Evolutionary conservation across 2,888 invertebrate species (phyloP).

Genomic region (Amiota mariae): DNA sequence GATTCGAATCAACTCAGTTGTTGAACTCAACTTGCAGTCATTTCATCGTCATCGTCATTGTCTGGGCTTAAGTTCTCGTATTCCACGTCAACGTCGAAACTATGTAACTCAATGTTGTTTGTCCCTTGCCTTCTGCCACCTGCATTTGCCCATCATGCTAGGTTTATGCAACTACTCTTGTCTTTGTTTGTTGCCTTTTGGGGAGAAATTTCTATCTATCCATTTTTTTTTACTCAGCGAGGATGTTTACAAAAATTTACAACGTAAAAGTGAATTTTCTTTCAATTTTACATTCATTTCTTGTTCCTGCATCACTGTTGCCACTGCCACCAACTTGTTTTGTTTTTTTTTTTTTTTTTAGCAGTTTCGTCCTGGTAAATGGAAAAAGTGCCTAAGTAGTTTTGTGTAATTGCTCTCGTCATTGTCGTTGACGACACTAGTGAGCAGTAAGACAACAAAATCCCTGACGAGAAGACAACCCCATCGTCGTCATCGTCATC

Average conservation of each 20-base stretch:
- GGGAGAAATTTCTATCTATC: constrained; percentile 8
- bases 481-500: not conserved
- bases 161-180: too few species aligned
- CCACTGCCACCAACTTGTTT: not conserved
- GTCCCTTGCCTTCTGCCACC: too few species aligned
- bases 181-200: too few species aligned
- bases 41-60: too few species aligned
- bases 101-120: too few species aligned
- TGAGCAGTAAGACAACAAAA: constrained; percentile 12
- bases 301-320: not conserved
- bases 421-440: constrained; percentile 54
- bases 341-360: constrained; percentile 28
- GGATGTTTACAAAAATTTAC: constrained; percentile 67
- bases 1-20: too few species aligned
- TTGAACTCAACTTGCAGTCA: too few species aligned
- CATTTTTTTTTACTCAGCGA: constrained; percentile 48
- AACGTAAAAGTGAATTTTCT: constrained; percentile 68
- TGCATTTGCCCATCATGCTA: too few species aligned
- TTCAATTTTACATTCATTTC: constrained; percentile 55
- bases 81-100: too few species aligned
- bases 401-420: constrained; percentile 53
- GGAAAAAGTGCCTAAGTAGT: constrained; percentile 32
- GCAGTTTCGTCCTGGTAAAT: constrained; percentile 39
- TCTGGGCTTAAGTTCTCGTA: too few species aligned
- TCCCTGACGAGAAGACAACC: constrained; percentile 38